phyloP scores from a whole-genome alignment of 2,113 vertebrate genomes.

The Pollachius pollachius region DNA sequence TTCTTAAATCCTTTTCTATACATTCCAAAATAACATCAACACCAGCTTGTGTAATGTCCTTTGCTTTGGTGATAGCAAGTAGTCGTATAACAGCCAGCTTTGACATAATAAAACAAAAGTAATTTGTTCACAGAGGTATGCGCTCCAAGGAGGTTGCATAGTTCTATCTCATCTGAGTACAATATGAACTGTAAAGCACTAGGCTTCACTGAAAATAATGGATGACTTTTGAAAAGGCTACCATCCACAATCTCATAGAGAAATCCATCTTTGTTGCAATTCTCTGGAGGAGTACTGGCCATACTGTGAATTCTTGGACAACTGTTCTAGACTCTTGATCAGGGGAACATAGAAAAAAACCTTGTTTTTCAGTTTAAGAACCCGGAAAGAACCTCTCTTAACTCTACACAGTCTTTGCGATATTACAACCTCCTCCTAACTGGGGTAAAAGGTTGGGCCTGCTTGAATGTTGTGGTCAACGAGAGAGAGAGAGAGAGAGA shows the following conservation, averaged over 20 bases:
- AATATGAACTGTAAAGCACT: conserved; percentile 44
- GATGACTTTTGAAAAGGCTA: conserved; percentile 16
- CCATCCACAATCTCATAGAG: conserved; percentile 28
- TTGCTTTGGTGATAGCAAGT: conserved; percentile 10
- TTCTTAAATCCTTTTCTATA: neutral
- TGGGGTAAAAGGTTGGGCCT: no score
- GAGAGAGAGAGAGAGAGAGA: no score
- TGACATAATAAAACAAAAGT: conserved; percentile 25
- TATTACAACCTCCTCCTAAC: no score
- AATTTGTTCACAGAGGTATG: conserved; percentile 17
- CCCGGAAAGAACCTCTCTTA: conserved; percentile 15
- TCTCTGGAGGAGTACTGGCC: conserved; percentile 1
- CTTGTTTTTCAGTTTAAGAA: neutral
- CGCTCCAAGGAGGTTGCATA: conserved; percentile 46
- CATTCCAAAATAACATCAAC: conserved; percentile 16
- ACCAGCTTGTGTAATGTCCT: conserved; percentile 16
- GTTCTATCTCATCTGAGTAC: conserved; percentile 48
- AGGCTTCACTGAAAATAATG: conserved; percentile 31
- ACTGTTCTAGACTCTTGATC: neutral
- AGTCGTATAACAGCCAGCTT: conserved; percentile 16
- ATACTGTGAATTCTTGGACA: conserved; percentile 21
- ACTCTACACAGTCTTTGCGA: no score
- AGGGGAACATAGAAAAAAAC: conserved; percentile 31
- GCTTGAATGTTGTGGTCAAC: no score
- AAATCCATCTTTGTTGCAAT: conserved; percentile 14